These are phyloP conservation scores for Rhagophthalmus giganteus DNA, from an alignment of 2,888 invertebrate species.

Conservation along the genomic window DNA sequence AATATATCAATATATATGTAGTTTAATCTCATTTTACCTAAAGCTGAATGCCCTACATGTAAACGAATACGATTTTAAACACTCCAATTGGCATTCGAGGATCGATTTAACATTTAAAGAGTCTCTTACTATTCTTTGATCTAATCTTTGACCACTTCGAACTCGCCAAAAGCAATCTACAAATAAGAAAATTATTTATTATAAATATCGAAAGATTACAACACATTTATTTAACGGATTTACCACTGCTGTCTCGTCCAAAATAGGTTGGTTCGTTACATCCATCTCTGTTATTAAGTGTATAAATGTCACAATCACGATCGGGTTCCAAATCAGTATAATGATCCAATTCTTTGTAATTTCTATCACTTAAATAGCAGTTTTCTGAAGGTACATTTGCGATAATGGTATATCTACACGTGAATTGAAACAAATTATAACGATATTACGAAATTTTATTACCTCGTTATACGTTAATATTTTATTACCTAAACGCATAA, in stretches of 20 bases:
- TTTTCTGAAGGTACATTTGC: conserved; percentile 67
- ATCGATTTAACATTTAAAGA: conserved; percentile 69
- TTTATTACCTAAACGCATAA: conserved; percentile 74
- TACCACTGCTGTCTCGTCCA: conserved; percentile 56
- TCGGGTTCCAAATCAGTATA: conserved; percentile 74
- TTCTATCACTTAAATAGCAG: conserved; percentile 74
- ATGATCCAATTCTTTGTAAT: conserved; percentile 70
- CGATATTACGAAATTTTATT: no score
- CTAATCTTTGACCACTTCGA: conserved; percentile 71
- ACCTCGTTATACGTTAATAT: no score
- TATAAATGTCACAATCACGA: conserved; percentile 78
- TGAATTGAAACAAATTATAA: no score
- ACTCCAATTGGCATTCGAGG: conserved; percentile 80
- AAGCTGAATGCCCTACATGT: conserved; percentile 81
- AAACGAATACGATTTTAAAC: conserved; percentile 72
- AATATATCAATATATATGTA: no score
- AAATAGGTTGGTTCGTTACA: conserved; percentile 55
- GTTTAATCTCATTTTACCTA: conserved; percentile 57
- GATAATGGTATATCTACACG: conserved; percentile 56
- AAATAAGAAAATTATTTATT: conserved; percentile 2
- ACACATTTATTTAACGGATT: conserved; percentile 33
- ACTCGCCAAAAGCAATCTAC: conserved; percentile 84
- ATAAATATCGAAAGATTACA: no score
- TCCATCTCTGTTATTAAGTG: conserved; percentile 64
- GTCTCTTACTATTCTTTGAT: conserved; percentile 65